Evolutionary conservation across 2,797 vertebrate species (phyloP).

Genomic region (Lerista edwardsae): DNA sequence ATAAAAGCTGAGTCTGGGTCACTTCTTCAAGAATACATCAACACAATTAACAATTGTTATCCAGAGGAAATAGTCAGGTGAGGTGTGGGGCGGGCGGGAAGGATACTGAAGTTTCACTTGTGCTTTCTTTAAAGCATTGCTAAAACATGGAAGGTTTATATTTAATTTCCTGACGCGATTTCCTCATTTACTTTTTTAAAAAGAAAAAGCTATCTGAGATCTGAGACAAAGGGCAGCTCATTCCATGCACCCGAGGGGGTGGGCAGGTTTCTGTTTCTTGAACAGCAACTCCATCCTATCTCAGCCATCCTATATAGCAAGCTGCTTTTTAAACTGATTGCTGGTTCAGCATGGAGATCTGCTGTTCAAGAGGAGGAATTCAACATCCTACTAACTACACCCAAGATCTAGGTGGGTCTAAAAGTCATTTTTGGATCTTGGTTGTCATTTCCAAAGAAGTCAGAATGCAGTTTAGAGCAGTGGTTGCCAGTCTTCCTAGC

Average conservation of each 20-base stretch:
- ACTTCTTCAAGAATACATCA: constrained; percentile 89
- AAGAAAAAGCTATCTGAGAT: not conserved
- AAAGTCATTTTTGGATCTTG: not conserved
- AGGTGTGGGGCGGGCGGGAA: constrained; percentile 26
- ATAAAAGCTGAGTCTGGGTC: constrained; percentile 90
- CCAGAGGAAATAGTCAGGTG: constrained; percentile 97
- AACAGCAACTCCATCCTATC: not conserved
- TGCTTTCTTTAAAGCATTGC: constrained; percentile 46
- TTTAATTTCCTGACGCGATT: constrained; percentile 1
- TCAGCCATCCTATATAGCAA: not conserved
- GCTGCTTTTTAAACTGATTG: no score
- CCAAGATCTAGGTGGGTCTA: not conserved
- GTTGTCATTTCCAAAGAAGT: not conserved
- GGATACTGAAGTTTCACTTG: constrained; percentile 27
- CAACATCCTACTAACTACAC: not conserved
- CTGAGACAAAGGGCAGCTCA: constrained; percentile 34
- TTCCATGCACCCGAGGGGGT: not conserved
- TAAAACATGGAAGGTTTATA: constrained; percentile 41
- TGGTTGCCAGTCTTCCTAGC: no score
- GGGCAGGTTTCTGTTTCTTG: not conserved
- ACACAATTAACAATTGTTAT: constrained; percentile 89
- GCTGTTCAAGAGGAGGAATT: not conserved
- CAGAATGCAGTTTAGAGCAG: not conserved
- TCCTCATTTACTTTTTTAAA: not conserved
- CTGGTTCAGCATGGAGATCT: not conserved